Evolutionary conservation across 2,888 invertebrate genomes (phyloP), one percentile per base, ranked within the genome.

Genomic region (Sussaba pulchella): DNA sequence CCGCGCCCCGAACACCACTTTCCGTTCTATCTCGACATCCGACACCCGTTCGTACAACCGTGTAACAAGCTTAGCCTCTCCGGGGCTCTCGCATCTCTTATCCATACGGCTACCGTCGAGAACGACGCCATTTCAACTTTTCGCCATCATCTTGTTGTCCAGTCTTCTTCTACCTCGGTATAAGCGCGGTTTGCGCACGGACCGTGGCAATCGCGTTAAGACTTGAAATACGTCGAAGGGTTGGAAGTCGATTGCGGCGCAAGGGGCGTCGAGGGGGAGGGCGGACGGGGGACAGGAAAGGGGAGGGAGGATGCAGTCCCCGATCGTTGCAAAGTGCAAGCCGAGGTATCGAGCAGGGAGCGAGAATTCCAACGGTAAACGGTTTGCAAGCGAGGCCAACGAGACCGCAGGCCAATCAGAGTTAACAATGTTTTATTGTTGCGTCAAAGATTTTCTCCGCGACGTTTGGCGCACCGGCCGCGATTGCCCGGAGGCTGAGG

Each of bases 381-480:
- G 87, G 85, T 83, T 50, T 71, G 2, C 4, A 2, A 71, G 80
- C 73, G 77, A 87, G 87, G 85, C 88, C 85, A 84, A 69, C 54
- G 75, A 75, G 79, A 87, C 88, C 88, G 88, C 88, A 87, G 88
- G 88, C 87, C 88, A 91, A 91, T 91, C 89, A 89, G 85, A 87
- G 88, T 89, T 89, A 91, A 91, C 91, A 91, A 91, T 91, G 91
- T 91, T 91, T 91, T 91, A 91, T 91, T 91, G 90, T 91, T 91
- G 88, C 89, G 88, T 90, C 88, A 90, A n/a, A 85, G 87, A 78
- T 73, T 69, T 67, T 80, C 71, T 31, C 31, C 4, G 74, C 80
- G 81, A 81, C 78, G 78, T 82, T 78, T 75, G 87, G 85, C 26
- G 86, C 85, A 9, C 2, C 26, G n/a, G 26, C 26, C 19, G 9